A percentile compares a stretch with the other conserved stretches of the same genome.
These are phyloP conservation scores for Baccha elongata DNA, from an alignment of 2,888 invertebrate species.

Conservation along the genomic window DNA sequence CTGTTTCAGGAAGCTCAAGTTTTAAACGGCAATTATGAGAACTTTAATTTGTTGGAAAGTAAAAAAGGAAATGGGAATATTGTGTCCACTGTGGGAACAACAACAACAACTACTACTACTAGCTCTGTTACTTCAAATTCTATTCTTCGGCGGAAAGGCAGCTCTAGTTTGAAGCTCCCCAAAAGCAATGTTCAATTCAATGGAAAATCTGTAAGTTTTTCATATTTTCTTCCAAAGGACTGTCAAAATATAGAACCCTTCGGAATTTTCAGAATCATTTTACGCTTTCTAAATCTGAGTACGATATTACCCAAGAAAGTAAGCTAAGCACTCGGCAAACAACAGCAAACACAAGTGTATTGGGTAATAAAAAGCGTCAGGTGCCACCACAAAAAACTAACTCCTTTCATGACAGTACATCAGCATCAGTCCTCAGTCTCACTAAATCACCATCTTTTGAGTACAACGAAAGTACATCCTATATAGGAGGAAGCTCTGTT, in stretches of 20 bases:
- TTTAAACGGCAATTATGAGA: conserved; percentile 80
- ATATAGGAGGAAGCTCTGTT: conserved; percentile 7
- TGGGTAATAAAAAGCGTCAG: conserved; percentile 68
- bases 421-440: conserved; percentile 45
- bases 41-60: conserved; percentile 78
- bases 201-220: conserved; percentile 53
- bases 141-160: conserved; percentile 78
- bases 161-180: conserved; percentile 72
- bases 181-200: conserved; percentile 58
- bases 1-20: conserved; percentile 79
- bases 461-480: conserved; percentile 37
- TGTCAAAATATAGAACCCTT: background rate
- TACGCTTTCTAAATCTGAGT: conserved; percentile 73
- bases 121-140: conserved; percentile 46
- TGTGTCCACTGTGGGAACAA: background rate
- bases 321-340: conserved; percentile 77
- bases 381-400: conserved; percentile 63
- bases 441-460: conserved; percentile 68
- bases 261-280: conserved; percentile 42
- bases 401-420: conserved; percentile 65
- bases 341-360: conserved; percentile 74
- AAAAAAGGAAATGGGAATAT: conserved; percentile 7
- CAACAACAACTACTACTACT: background rate
- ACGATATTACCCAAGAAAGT: conserved; percentile 75
- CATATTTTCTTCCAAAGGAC: background rate